These are phyloP conservation scores for Halisarca cf. caerulea DNA, from an alignment of 37 sponge, comb jelly and placozoan genomes.

Conservation along the genomic window DNA sequence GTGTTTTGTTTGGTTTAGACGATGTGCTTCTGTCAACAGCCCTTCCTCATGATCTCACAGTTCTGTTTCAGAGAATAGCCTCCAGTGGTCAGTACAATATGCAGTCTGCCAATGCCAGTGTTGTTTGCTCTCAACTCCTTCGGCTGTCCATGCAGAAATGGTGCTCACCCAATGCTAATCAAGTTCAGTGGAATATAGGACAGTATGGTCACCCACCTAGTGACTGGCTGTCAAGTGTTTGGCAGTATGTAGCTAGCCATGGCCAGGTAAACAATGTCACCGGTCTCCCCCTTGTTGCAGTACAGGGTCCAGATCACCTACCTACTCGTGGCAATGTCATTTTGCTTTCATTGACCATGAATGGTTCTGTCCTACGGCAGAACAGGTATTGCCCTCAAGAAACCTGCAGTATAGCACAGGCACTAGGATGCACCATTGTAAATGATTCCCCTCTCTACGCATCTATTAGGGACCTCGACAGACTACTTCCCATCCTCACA, in stretches of 20 bases:
- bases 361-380: background rate
- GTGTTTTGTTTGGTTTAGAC: conserved; percentile 5
- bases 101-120: conserved; percentile 1
- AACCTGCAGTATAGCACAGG: background rate
- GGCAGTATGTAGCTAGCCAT: conserved; percentile 39
- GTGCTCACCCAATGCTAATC: background rate
- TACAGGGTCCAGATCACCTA: background rate
- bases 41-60: background rate
- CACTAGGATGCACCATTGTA: background rate
- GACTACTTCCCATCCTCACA: background rate
- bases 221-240: conserved; percentile 44
- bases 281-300: conserved; percentile 32
- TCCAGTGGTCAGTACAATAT: background rate
- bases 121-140: conserved; percentile 21
- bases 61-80: background rate
- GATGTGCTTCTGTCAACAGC: background rate
- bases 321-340: background rate
- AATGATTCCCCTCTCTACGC: background rate
- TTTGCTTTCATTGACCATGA: background rate
- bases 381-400: background rate
- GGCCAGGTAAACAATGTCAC: background rate
- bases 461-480: background rate
- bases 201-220: conserved; percentile 30
- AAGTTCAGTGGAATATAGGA: conserved; percentile 38
- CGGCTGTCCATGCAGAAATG: conserved; percentile 32